Base-by-base conservation (phyloP, 1,140 invertebrate species). In the Capitella teleta region DNA sequence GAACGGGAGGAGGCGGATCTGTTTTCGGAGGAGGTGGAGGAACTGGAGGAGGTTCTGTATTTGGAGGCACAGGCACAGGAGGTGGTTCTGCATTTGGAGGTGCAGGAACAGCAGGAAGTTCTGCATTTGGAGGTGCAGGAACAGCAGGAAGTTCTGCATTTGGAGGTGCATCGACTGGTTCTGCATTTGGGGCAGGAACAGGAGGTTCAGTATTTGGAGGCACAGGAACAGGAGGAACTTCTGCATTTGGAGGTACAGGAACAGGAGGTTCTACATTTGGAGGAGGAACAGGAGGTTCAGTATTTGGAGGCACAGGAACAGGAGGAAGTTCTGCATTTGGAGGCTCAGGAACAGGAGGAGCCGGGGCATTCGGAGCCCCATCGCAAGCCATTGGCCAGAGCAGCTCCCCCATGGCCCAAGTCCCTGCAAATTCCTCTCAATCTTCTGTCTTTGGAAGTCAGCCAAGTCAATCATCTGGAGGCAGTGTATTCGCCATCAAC, bases 151-250 rank as follows among this genome's bases (percentile, higher is more conserved):
- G 36, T 25, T 2, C 19, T 18, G 23, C 32, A 44, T 28, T 47
- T 18, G 32, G 42, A 19, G 5, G 32, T 40, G 19, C 16, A 24
- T 14, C 14, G 41, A 21, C 8, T 41, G 26, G 32, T 45, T 30
- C 4, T 24, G 24, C n/a, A 6, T n/a, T n/a, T n/a, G n/a, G n/a
- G n/a, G n/a, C n/a, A n/a, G 12, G 19, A 12, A 50, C 49, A 24
- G 42, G 46, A 28, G 46, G 32, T 18, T 21, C 36, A 26, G 10
- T 36, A 18, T 49, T 43, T 41, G 49, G 53, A 2, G 28, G 16
- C 1, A 6, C 54, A 14, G 24, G 46, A 3, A 24, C 14, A 40
- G 21, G 23, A 18, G 38, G 19, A 19, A 32, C 10, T 8, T 1
- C 37, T n/a, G 19, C 43, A 6, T 12, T 5, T 45, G 19, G 26